Evolutionary conservation across 2,797 vertebrate genomes (phyloP).

Genomic region (Hozukius guyotensis): DNA sequence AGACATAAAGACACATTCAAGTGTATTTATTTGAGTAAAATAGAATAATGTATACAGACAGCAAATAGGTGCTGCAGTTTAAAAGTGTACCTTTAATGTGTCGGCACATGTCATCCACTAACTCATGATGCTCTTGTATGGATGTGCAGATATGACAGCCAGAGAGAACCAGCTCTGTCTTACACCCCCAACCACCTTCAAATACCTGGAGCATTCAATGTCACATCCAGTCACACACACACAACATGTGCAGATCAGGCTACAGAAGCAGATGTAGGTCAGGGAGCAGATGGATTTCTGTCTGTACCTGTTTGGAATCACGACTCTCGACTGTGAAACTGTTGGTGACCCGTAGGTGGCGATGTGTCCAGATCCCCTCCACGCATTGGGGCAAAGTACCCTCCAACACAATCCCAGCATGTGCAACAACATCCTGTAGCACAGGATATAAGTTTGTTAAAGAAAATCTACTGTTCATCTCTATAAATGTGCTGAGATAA

Average conservation of each 20-base stretch:
- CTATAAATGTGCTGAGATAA: neutral
- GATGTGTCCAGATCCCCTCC: conserved; percentile 49
- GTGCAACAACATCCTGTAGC: conserved; percentile 36
- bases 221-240: neutral
- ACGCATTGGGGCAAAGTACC: conserved; percentile 41
- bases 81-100: too few species aligned
- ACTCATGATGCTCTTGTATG: too few species aligned
- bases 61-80: too few species aligned
- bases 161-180: too few species aligned
- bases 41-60: too few species aligned
- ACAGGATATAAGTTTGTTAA: too few species aligned
- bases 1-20: too few species aligned
- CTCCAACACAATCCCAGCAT: conserved; percentile 40
- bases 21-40: too few species aligned
- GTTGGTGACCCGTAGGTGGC: conserved; percentile 56
- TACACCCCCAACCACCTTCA: too few species aligned
- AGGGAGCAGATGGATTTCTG: neutral
- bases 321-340: conserved; percentile 58
- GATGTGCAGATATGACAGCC: too few species aligned
- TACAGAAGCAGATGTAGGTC: neutral
- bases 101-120: too few species aligned
- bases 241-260: neutral
- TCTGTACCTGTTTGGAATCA: conserved; percentile 55
- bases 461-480: neutral
- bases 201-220: conserved; percentile 8